A percentile compares a stretch with the other conserved stretches of the same genome.
These are phyloP conservation scores for Rhagonycha lutea DNA, from an alignment of 2,888 invertebrate species.

Conservation along the genomic window DNA sequence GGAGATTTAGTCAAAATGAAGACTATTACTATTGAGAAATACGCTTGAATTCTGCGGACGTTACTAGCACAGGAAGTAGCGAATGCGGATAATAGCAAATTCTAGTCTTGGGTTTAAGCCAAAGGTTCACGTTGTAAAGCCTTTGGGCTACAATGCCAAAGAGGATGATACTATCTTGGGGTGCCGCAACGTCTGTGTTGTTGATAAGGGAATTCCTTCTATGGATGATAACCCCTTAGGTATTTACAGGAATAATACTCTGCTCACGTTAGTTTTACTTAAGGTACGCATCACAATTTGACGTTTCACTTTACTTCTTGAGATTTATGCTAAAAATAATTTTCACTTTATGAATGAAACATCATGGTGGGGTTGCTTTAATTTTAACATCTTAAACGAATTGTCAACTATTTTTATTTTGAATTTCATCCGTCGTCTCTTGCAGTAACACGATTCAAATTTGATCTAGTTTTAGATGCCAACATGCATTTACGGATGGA, in stretches of 20 bases:
- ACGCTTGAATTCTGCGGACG: constrained; percentile 84
- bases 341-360: not conserved
- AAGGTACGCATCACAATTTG: not conserved
- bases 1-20: constrained; percentile 94
- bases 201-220: constrained; percentile 28
- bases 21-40: constrained; percentile 90
- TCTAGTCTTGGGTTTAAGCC: constrained; percentile 96
- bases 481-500: constrained; percentile 14
- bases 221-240: constrained; percentile 19
- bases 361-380: not conserved
- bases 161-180: constrained; percentile 74
- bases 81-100: constrained; percentile 93
- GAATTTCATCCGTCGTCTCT: not conserved
- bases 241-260: constrained; percentile 1
- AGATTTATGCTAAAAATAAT: not conserved
- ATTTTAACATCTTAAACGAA: not conserved
- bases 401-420: not conserved
- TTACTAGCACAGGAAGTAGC: constrained; percentile 84
- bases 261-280: not conserved
- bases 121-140: constrained; percentile 84
- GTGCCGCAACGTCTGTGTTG: constrained; percentile 25
- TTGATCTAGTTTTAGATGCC: not conserved
- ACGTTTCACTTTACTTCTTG: not conserved
- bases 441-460: constrained; percentile 5
- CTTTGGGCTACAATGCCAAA: constrained; percentile 72